Conservation (phyloP, 2,888 invertebrate genomes). For the Psylliodes chrysocephalus region DNA sequence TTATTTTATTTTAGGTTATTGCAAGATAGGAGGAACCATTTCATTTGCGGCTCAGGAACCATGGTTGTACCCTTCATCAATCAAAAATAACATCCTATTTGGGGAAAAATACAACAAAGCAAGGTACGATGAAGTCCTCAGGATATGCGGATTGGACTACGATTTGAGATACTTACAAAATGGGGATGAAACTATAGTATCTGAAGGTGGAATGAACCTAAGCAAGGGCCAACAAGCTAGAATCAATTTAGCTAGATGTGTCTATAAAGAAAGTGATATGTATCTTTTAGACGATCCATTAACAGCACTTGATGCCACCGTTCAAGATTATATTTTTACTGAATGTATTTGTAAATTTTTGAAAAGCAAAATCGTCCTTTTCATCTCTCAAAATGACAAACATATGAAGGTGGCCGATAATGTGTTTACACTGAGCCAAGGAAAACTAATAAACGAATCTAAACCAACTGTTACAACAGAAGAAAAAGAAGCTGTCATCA, state of each 20-base stretch:
- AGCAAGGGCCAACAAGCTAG: constrained; percentile 85
- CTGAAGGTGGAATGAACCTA: constrained; percentile 80
- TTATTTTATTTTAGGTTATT: constrained; percentile 36
- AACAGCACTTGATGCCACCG: constrained; percentile 49
- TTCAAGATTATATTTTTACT: constrained; percentile 49
- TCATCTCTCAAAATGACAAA: constrained; percentile 50
- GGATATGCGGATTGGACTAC: constrained; percentile 70
- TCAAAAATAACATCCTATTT: constrained; percentile 82
- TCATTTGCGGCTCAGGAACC: constrained; percentile 71
- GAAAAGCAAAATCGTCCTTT: constrained; percentile 50
- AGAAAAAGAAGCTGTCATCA: constrained; percentile 1
- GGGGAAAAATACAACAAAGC: constrained; percentile 70
- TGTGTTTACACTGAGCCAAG: constrained; percentile 63
- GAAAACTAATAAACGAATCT: constrained; percentile 31
- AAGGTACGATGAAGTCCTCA: constrained; percentile 69
- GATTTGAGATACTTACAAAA: constrained; percentile 79
- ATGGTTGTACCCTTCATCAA: constrained; percentile 69
- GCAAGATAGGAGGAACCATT: constrained; percentile 62
- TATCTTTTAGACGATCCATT: constrained; percentile 72
- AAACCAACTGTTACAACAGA: constrained; percentile 49
- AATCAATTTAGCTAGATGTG: constrained; percentile 78
- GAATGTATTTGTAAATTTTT: constrained; percentile 51
- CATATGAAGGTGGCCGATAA: constrained; percentile 50
- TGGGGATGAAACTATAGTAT: constrained; percentile 80
- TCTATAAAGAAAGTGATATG: constrained; percentile 79